These are phyloP conservation scores for Zaprionus davidi DNA, from an alignment of 1,140 invertebrate species.

Conservation along the genomic window DNA sequence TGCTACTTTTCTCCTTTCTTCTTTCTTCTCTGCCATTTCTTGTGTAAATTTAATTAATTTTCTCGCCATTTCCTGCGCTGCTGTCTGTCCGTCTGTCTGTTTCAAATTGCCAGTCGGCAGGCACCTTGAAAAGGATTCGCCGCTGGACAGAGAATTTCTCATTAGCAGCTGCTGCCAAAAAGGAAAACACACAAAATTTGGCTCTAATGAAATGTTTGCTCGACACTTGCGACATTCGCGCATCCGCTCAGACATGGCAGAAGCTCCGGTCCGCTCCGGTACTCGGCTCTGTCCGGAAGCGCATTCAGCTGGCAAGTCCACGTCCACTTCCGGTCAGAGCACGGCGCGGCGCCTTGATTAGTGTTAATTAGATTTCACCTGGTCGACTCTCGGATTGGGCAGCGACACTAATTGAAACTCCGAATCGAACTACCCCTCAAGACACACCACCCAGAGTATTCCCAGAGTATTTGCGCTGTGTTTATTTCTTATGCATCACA, in stretches of 20 bases:
- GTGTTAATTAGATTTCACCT: constrained; percentile 78
- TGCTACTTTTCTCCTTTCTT: constrained; percentile 22
- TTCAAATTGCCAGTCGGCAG: constrained; percentile 41
- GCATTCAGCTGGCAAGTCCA: constrained; percentile 44
- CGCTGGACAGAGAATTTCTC: constrained; percentile 69
- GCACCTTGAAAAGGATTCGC: constrained; percentile 73
- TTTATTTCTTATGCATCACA: constrained; percentile 27
- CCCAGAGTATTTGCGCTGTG: background rate
- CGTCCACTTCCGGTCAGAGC: constrained; percentile 62
- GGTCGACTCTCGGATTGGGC: constrained; percentile 4
- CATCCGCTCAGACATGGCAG: constrained; percentile 54
- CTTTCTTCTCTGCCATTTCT: constrained; percentile 24
- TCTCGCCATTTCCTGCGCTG: constrained; percentile 68
- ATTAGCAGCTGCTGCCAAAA: constrained; percentile 66
- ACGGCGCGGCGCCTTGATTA: constrained; percentile 62
- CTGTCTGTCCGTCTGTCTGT: constrained; percentile 1
- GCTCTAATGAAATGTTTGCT: constrained; percentile 83
- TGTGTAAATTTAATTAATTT: constrained; percentile 82
- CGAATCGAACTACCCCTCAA: background rate
- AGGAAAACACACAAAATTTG: constrained; percentile 69
- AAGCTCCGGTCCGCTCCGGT: constrained; percentile 31
- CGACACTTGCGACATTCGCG: constrained; percentile 79
- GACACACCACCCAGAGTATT: background rate
- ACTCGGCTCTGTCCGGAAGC: constrained; percentile 10
- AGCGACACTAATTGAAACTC: constrained; percentile 13